Percentiles rank a stretch among this genome's conserved stretches.
phyloP scores from a whole-genome alignment of 92 coral and sea anemone genomes.

The Umimayanthus kanabou region DNA sequence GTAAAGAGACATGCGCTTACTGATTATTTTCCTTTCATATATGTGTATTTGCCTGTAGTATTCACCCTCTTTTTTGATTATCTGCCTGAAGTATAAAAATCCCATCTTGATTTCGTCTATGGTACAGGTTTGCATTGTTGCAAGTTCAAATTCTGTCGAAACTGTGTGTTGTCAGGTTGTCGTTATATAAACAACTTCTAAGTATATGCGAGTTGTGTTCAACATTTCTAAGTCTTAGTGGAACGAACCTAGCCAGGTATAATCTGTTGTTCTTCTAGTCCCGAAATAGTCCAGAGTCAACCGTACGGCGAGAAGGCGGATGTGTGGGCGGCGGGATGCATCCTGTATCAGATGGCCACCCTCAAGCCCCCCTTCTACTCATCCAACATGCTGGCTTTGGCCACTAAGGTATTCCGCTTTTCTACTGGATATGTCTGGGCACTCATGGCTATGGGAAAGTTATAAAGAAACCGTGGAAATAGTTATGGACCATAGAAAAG shows the following conservation, averaged over 20 bases:
- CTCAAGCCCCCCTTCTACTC: constrained; percentile 93
- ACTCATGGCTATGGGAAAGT: not conserved
- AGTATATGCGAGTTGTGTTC: too few relatives aligned
- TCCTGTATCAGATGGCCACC: constrained; percentile 97
- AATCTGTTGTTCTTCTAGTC: constrained; percentile 56
- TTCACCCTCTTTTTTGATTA: too few relatives aligned
- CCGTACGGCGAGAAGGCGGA: constrained; percentile 99
- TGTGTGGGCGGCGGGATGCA: constrained; percentile 99
- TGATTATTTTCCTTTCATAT: too few relatives aligned
- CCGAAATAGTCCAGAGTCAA: constrained; percentile 93
- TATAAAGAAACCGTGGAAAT: too few relatives aligned
- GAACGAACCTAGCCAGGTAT: not conserved
- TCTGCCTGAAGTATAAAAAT: too few relatives aligned
- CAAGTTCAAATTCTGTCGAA: too few relatives aligned
- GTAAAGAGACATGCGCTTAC: not conserved
- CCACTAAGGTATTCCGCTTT: constrained; percentile 67
- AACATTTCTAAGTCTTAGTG: too few relatives aligned
- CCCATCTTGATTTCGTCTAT: too few relatives aligned
- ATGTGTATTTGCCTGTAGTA: too few relatives aligned
- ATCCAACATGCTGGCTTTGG: constrained; percentile 93
- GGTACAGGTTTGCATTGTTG: too few relatives aligned
- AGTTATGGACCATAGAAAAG: not conserved
- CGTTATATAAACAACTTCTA: too few relatives aligned
- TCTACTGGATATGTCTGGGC: not conserved
- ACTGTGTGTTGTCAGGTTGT: too few relatives aligned